Evolutionary conservation across 2,797 vertebrate species (phyloP).

Genomic region (Phalloptychus januarius): DNA sequence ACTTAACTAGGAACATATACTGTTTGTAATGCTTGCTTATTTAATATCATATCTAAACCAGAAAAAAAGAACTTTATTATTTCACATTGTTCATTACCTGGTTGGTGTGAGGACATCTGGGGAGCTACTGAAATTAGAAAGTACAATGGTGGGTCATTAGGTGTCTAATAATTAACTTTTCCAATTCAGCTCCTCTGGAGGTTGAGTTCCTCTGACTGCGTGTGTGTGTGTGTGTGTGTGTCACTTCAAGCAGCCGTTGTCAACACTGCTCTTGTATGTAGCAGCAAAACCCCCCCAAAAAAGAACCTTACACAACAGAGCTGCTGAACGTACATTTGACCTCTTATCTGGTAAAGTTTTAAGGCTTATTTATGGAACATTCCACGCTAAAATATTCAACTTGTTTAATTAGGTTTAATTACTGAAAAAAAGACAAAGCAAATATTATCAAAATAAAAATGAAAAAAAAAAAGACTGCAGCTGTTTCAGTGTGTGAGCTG

Average conservation of each 20-base stretch:
- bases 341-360: background rate
- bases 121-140: conserved; percentile 11
- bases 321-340: background rate
- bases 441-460: background rate
- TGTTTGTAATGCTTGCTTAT: background rate
- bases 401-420: background rate
- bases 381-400: background rate
- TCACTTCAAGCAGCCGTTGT: background rate
- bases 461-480: background rate
- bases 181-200: conserved; percentile 5
- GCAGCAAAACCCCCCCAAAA: background rate
- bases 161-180: conserved; percentile 21
- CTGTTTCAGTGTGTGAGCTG: no score
- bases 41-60: background rate
- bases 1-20: background rate
- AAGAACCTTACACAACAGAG: background rate
- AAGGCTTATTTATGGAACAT: background rate
- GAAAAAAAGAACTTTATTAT: background rate
- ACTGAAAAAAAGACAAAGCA: background rate
- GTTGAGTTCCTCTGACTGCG: background rate
- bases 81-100: background rate
- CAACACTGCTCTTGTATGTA: background rate
- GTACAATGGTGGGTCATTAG: conserved; percentile 7
- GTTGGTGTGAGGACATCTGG: conserved; percentile 1
- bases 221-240: background rate